These are phyloP conservation scores for Empis livida DNA, from an alignment of 2,888 invertebrate species.

Conservation along the genomic window DNA sequence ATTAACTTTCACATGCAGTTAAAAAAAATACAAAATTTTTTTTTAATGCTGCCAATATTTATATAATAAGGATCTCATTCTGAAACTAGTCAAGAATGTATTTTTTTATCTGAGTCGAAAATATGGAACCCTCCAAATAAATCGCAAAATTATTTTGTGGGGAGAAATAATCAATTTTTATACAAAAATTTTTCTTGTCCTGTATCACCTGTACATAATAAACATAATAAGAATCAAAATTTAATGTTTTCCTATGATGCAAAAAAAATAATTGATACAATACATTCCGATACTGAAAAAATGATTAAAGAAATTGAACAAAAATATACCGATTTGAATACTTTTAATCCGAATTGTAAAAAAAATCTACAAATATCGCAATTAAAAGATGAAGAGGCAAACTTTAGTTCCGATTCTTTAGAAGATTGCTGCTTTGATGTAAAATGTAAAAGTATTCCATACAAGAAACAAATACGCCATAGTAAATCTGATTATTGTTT, in stretches of 20 bases:
- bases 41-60: conserved; percentile 9
- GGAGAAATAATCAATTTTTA: too few relatives aligned
- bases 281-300: conserved; percentile 49
- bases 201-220: conserved; percentile 67
- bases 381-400: conserved; percentile 45
- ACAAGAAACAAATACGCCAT: conserved; percentile 15
- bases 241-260: conserved; percentile 39
- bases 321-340: conserved; percentile 49
- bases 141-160: too few relatives aligned
- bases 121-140: too few relatives aligned
- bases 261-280: conserved; percentile 45
- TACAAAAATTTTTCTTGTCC: conserved; percentile 45
- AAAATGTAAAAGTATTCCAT: conserved; percentile 18
- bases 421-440: conserved; percentile 54
- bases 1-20: too few relatives aligned
- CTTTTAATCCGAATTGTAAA: conserved; percentile 29
- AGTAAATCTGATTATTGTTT: conserved; percentile 10
- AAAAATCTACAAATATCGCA: conserved; percentile 14
- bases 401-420: conserved; percentile 67
- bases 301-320: conserved; percentile 53
- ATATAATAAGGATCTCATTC: not conserved
- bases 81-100: not conserved
- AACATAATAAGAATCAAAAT: conserved; percentile 29
- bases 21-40: not conserved
- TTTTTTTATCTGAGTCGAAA: too few relatives aligned